These are phyloP conservation scores for Gadus chalcogrammus DNA, from an alignment of 2,113 vertebrate genomes.

Conservation along the genomic window DNA sequence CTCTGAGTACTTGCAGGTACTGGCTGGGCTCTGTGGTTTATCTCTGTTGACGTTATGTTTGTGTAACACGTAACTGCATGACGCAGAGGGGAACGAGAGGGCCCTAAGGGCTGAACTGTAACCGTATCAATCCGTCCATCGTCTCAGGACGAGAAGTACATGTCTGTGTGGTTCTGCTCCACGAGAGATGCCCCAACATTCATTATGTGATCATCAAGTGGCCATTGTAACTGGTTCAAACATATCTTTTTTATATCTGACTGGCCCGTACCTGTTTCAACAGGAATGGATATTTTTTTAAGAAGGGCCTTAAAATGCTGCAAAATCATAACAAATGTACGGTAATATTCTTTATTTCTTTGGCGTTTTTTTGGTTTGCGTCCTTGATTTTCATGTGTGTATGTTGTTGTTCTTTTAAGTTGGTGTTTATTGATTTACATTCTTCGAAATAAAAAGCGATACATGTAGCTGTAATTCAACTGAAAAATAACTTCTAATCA, in stretches of 20 bases:
- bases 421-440: conserved; percentile 63
- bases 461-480: conserved; percentile 57
- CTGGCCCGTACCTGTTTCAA: conserved; percentile 49
- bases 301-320: conserved; percentile 56
- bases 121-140: conserved; percentile 39
- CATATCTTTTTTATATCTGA: conserved; percentile 36
- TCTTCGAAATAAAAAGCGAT: conserved; percentile 73
- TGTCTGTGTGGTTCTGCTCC: conserved; percentile 55
- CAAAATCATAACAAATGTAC: conserved; percentile 53
- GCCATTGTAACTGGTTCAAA: conserved; percentile 19
- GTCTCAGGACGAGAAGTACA: conserved; percentile 38
- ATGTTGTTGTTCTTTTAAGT: conserved; percentile 38
- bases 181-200: conserved; percentile 54
- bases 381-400: conserved; percentile 57
- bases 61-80: conserved; percentile 70
- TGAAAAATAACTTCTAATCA: conserved; percentile 16
- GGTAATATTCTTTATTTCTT: conserved; percentile 46
- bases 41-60: conserved; percentile 74
- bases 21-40: conserved; percentile 65
- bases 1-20: conserved; percentile 50
- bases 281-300: conserved; percentile 44
- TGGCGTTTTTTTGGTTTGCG: conserved; percentile 29
- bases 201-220: conserved; percentile 51
- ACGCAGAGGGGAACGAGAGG: conserved; percentile 66
- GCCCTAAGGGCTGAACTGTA: conserved; percentile 60